Evolutionary conservation across 1,140 invertebrate species (phyloP).

Genomic region (Drosophila auraria): DNA sequence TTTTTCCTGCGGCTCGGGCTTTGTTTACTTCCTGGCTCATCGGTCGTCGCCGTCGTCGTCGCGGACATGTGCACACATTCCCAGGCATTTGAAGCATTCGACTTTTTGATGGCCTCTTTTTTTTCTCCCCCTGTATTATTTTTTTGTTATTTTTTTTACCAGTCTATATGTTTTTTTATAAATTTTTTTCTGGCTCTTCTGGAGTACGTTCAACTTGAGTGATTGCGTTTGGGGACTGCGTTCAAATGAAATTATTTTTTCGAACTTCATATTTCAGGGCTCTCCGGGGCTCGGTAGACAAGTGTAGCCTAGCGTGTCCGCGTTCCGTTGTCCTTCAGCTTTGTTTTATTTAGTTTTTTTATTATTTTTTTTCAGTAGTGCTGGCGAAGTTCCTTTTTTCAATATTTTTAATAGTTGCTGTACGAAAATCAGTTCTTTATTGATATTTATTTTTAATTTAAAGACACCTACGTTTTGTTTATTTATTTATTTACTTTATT

Average conservation of each 20-base stretch:
- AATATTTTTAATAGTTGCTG: too few species aligned
- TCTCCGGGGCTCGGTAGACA: slow-evolving; percentile 31
- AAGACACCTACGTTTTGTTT: too few species aligned
- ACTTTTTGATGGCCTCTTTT: slow-evolving; percentile 30
- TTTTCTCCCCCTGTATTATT: background rate
- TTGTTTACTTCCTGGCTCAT: slow-evolving; percentile 81
- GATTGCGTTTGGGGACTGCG: slow-evolving; percentile 71
- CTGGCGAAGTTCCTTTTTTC: too few species aligned
- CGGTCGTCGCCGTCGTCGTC: slow-evolving; percentile 35
- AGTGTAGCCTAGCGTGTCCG: slow-evolving; percentile 76
- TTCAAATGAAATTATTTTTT: slow-evolving; percentile 80
- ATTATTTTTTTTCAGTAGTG: background rate
- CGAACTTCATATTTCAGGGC: slow-evolving; percentile 79
- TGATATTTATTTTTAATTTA: too few species aligned
- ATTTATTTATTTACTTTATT: too few species aligned
- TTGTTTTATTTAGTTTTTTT: background rate
- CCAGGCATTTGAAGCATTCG: slow-evolving; percentile 67
- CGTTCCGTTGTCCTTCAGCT: slow-evolving; percentile 48
- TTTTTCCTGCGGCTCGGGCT: slow-evolving; percentile 43
- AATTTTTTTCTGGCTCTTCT: slow-evolving; percentile 35
- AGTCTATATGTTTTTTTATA: slow-evolving; percentile 16
- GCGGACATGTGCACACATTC: slow-evolving; percentile 67
- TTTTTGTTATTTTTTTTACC: slow-evolving; percentile 8
- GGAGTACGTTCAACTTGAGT: slow-evolving; percentile 80
- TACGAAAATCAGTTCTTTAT: accelerated